A percentile compares a stretch with the other conserved stretches of the same genome.
phyloP scores from a whole-genome alignment of 2,888 invertebrate species.

The Sphaerophoria rueppellii region DNA sequence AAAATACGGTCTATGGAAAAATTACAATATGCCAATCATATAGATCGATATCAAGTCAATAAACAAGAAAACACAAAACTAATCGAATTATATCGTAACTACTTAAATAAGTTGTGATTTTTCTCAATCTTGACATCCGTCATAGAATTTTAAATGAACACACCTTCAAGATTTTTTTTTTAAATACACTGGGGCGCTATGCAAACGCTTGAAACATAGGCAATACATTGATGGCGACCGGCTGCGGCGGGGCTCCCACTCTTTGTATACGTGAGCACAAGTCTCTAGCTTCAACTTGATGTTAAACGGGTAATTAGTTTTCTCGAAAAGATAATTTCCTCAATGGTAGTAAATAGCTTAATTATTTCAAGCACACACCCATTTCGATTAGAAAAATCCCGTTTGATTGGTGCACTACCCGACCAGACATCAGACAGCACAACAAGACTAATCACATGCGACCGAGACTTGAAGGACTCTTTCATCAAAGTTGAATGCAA shows the following conservation, averaged over 20 bases:
- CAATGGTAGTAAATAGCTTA: constrained; percentile 64
- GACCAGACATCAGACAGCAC: constrained; percentile 6
- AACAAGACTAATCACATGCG: constrained; percentile 35
- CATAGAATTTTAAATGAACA: constrained; percentile 58
- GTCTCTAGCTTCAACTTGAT: not conserved
- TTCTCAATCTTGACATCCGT: constrained; percentile 51
- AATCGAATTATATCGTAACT: constrained; percentile 57
- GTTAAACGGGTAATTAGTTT: constrained; percentile 53
- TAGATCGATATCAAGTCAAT: constrained; percentile 3
- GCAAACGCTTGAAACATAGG: no score
- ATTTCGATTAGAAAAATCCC: constrained; percentile 64
- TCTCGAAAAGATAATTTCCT: constrained; percentile 53
- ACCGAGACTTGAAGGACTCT: constrained; percentile 29
- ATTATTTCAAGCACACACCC: constrained; percentile 67
- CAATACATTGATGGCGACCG: no score
- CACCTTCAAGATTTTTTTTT: not conserved
- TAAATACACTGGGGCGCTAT: no score
- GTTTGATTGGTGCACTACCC: constrained; percentile 44
- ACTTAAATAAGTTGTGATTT: constrained; percentile 57
- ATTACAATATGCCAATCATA: constrained; percentile 7
- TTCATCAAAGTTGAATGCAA: constrained; percentile 16
- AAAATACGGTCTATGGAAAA: not conserved
- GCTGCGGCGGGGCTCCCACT: not conserved
- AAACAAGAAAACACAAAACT: constrained; percentile 49
- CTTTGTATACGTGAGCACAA: constrained; percentile 1